These are phyloP conservation scores for Meloe dianella DNA, from an alignment of 2,888 invertebrate species.

Conservation along the genomic window DNA sequence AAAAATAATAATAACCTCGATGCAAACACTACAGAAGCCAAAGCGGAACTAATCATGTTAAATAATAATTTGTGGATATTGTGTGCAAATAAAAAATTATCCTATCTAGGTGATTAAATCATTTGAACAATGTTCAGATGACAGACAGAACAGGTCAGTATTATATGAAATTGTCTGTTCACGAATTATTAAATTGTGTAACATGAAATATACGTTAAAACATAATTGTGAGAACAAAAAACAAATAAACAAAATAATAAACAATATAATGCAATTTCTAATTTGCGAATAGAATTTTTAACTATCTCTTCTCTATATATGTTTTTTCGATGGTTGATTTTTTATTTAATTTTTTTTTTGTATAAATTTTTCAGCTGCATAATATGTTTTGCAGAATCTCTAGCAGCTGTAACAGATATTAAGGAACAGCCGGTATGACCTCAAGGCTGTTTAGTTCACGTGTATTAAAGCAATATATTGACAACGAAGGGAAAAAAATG, in stretches of 20 bases:
- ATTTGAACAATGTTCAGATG: conserved; percentile 15
- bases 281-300: conserved; percentile 19
- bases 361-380: conserved; percentile 21
- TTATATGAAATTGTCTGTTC: conserved; percentile 3
- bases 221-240: conserved; percentile 17
- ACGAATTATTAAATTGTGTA: conserved; percentile 23
- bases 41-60: conserved; percentile 24
- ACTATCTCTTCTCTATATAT: neutral
- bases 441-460: conserved; percentile 11
- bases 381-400: conserved; percentile 12
- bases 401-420: conserved; percentile 19
- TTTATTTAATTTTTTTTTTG: conserved; percentile 7
- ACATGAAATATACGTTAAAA: conserved; percentile 17
- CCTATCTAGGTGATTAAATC: conserved; percentile 2
- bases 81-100: neutral
- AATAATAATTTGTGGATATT: conserved; percentile 8
- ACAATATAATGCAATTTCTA: conserved; percentile 25
- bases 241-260: neutral
- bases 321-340: conserved; percentile 9
- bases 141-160: conserved; percentile 14
- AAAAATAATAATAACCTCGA: conserved; percentile 23
- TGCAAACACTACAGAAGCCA: conserved; percentile 20
- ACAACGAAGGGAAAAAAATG: neutral
- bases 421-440: conserved; percentile 22
- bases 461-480: neutral